A percentile compares a stretch with the other conserved stretches of the same genome.
These are phyloP conservation scores for Iselma pallidipennis DNA, from an alignment of 2,888 invertebrate species.

Conservation along the genomic window DNA sequence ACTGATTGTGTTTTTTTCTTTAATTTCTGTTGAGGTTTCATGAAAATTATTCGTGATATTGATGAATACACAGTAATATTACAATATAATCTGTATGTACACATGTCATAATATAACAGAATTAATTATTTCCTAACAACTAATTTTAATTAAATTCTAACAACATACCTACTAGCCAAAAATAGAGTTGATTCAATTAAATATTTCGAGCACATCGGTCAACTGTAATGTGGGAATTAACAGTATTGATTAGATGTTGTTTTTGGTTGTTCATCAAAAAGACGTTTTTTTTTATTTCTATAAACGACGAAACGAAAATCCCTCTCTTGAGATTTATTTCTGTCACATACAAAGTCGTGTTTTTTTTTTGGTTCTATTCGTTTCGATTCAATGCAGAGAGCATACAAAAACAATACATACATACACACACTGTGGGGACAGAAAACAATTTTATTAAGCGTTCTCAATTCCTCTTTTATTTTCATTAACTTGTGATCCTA, in stretches of 20 bases:
- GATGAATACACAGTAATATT: too few relatives aligned
- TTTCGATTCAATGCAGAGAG: neutral
- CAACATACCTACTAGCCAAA: neutral
- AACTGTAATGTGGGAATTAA: neutral
- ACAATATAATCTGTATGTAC: too few relatives aligned
- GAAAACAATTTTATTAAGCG: slow-evolving; percentile 22
- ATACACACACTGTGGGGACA: neutral
- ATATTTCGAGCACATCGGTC: neutral
- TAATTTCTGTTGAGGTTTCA: too few relatives aligned
- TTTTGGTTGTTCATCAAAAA: too few relatives aligned
- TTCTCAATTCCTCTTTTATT: slow-evolving; percentile 17
- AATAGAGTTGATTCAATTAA: neutral
- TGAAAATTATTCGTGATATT: too few relatives aligned
- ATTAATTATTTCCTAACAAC: too few relatives aligned
- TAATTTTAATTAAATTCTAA: neutral
- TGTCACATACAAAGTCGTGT: neutral
- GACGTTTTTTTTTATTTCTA: neutral
- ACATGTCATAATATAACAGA: too few relatives aligned
- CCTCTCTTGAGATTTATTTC: neutral
- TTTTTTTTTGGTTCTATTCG: too few relatives aligned
- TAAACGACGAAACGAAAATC: neutral
- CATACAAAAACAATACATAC: neutral
- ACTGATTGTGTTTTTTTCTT: too few relatives aligned
- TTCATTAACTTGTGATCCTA: slow-evolving; percentile 18
- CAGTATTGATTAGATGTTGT: neutral